phyloP scores from a whole-genome alignment of 2,888 invertebrate genomes.

The Neuroscelio doddi region DNA sequence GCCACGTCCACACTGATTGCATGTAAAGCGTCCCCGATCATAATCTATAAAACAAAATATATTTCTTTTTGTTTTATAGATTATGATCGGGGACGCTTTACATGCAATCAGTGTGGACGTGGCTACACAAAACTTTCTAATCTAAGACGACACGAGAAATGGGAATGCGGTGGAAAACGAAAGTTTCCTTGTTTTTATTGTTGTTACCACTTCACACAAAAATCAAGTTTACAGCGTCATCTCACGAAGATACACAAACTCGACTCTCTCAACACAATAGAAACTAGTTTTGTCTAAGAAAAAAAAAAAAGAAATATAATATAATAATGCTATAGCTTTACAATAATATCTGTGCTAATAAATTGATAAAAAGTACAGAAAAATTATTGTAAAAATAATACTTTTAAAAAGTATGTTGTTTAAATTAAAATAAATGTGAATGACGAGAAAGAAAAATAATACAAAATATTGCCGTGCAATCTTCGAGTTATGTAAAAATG shows the following conservation, averaged over 20 bases:
- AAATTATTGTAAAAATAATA: too few relatives aligned
- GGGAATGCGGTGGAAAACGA: constrained; percentile 68
- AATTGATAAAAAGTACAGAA: not conserved
- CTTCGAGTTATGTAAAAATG: too few relatives aligned
- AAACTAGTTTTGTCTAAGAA: constrained; percentile 32
- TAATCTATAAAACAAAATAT: constrained; percentile 52
- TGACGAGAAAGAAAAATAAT: too few relatives aligned
- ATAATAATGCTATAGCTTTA: not conserved
- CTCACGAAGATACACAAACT: constrained; percentile 65
- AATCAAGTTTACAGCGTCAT: constrained; percentile 65
- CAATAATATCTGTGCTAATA: not conserved
- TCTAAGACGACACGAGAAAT: constrained; percentile 63
- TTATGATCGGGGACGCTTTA: constrained; percentile 47
- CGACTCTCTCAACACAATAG: constrained; percentile 39
- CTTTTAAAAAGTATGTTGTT: too few relatives aligned
- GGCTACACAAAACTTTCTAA: constrained; percentile 59
- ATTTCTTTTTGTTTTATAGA: constrained; percentile 49
- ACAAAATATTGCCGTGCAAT: too few relatives aligned
- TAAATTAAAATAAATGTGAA: too few relatives aligned
- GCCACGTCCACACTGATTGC: constrained; percentile 55
- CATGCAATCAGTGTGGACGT: constrained; percentile 57
- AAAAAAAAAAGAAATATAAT: too few relatives aligned
- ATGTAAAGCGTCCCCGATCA: constrained; percentile 49
- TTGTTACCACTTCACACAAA: constrained; percentile 64
- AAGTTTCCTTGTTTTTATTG: constrained; percentile 66